phyloP scores from a whole-genome alignment of 1,140 invertebrate genomes.

The Cotesia typhae region DNA sequence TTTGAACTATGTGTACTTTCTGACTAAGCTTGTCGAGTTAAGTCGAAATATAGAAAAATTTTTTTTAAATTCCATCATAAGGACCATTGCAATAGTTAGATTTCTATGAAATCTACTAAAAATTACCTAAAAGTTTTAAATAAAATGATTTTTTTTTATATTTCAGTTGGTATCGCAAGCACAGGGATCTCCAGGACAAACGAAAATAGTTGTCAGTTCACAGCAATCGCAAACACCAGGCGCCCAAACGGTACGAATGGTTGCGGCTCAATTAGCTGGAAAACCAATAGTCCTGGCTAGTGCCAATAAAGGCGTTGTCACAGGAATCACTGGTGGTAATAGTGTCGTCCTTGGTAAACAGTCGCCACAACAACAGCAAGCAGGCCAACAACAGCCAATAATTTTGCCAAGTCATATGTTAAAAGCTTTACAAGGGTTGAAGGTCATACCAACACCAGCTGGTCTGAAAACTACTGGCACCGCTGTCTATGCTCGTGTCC shows the following conservation, averaged over 20 bases:
- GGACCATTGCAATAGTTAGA: too few relatives aligned
- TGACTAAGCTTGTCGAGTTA: too few relatives aligned
- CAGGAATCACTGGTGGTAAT: conserved; percentile 50
- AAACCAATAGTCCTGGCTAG: conserved; percentile 73
- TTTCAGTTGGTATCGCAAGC: conserved; percentile 60
- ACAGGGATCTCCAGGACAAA: conserved; percentile 54
- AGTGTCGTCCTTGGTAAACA: conserved; percentile 59
- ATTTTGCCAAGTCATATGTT: conserved; percentile 73
- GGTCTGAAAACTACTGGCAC: conserved; percentile 60
- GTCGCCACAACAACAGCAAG: conserved; percentile 37
- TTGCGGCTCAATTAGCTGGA: conserved; percentile 70
- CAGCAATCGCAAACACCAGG: conserved; percentile 52
- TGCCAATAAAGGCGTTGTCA: conserved; percentile 63
- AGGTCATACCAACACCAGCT: conserved; percentile 71
- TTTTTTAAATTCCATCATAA: too few relatives aligned
- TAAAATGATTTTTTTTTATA: too few relatives aligned
- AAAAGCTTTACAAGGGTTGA: conserved; percentile 74
- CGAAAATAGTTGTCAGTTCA: conserved; percentile 61
- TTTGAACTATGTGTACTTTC: too few relatives aligned
- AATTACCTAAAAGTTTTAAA: too few relatives aligned
- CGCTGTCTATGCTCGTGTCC: conserved; percentile 61
- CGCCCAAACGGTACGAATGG: conserved; percentile 66
- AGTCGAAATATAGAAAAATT: too few relatives aligned
- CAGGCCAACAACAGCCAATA: conserved; percentile 64
- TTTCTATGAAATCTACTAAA: too few relatives aligned